Percentiles rank a stretch among this genome's conserved stretches.
phyloP scores from a whole-genome alignment of 2,888 invertebrate species.

The Drosophila setosimentum region DNA sequence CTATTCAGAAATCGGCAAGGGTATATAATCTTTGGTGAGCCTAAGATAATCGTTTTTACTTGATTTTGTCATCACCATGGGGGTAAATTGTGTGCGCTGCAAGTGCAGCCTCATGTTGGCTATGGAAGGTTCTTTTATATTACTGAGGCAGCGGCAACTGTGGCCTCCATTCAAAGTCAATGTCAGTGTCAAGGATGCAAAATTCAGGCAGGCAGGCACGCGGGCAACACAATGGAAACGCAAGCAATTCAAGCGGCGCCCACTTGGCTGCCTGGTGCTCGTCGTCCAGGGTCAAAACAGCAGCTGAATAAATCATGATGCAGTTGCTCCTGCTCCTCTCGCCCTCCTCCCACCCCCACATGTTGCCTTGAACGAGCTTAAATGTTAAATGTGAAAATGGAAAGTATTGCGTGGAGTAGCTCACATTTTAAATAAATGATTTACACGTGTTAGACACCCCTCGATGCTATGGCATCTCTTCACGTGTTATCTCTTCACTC shows the following conservation, averaged over 20 bases:
- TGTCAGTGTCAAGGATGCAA: constrained; percentile 73
- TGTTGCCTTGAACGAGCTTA: constrained; percentile 13
- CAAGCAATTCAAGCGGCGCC: constrained; percentile 54
- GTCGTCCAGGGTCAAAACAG: constrained; percentile 36
- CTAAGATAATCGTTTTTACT: not conserved
- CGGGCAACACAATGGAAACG: constrained; percentile 44
- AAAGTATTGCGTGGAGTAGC: not conserved
- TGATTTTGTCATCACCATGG: constrained; percentile 27
- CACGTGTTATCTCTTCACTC: not conserved
- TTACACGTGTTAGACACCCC: no score
- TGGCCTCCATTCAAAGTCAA: constrained; percentile 61
- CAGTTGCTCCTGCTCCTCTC: constrained; percentile 3
- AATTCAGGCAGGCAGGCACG: constrained; percentile 31
- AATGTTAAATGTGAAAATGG: constrained; percentile 24
- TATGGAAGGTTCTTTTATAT: constrained; percentile 20
- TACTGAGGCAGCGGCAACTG: not conserved
- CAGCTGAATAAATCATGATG: constrained; percentile 61
- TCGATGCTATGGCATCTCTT: not conserved
- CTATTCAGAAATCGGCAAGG: not conserved
- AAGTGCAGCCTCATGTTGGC: constrained; percentile 28
- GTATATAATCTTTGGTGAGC: not conserved
- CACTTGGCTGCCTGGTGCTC: constrained; percentile 52
- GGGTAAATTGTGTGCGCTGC: constrained; percentile 27
- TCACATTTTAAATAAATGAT: not conserved
- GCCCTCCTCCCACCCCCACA: no score